phyloP scores from a whole-genome alignment of 2,113 vertebrate species.

The Aphyosemion australe region DNA sequence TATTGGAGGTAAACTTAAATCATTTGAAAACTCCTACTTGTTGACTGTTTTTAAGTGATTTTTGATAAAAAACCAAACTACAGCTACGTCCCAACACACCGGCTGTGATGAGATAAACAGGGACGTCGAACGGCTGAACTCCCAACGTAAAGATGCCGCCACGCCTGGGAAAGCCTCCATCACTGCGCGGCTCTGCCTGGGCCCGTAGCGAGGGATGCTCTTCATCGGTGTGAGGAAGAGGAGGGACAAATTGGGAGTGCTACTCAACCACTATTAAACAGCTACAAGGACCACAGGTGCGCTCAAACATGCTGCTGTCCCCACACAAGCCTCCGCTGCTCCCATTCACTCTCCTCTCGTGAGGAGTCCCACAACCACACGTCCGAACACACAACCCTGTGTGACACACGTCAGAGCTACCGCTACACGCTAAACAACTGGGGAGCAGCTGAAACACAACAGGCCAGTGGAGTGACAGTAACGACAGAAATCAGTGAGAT shows the following conservation, averaged over 20 bases:
- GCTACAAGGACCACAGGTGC: slow-evolving; percentile 72
- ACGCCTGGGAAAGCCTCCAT: slow-evolving; percentile 79
- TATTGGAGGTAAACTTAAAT: too few relatives aligned
- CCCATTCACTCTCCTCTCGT: slow-evolving; percentile 39
- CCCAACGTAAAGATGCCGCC: slow-evolving; percentile 53
- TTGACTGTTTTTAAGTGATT: neutral
- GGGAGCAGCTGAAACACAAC: slow-evolving; percentile 76
- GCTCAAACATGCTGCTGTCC: slow-evolving; percentile 57
- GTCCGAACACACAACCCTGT: slow-evolving; percentile 50
- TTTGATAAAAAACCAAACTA: slow-evolving; percentile 34
- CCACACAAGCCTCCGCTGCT: slow-evolving; percentile 47
- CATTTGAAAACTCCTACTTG: too few relatives aligned
- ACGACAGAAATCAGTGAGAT: slow-evolving; percentile 37
- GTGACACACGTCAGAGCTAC: slow-evolving; percentile 58
- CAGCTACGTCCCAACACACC: slow-evolving; percentile 71
- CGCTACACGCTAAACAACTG: slow-evolving; percentile 68
- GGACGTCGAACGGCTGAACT: slow-evolving; percentile 43
- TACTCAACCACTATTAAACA: slow-evolving; percentile 78
- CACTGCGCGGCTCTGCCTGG: slow-evolving; percentile 76
- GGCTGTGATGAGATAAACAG: slow-evolving; percentile 55
- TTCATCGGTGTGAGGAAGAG: slow-evolving; percentile 67
- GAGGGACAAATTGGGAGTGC: slow-evolving; percentile 65
- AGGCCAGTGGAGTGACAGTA: slow-evolving; percentile 64
- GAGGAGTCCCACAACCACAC: slow-evolving; percentile 40
- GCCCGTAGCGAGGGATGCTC: slow-evolving; percentile 44